A percentile compares a stretch with the other conserved stretches of the same genome.
These are phyloP conservation scores for Agapornis roseicollis DNA, from an alignment of 2,113 vertebrate genomes.

Conservation along the genomic window DNA sequence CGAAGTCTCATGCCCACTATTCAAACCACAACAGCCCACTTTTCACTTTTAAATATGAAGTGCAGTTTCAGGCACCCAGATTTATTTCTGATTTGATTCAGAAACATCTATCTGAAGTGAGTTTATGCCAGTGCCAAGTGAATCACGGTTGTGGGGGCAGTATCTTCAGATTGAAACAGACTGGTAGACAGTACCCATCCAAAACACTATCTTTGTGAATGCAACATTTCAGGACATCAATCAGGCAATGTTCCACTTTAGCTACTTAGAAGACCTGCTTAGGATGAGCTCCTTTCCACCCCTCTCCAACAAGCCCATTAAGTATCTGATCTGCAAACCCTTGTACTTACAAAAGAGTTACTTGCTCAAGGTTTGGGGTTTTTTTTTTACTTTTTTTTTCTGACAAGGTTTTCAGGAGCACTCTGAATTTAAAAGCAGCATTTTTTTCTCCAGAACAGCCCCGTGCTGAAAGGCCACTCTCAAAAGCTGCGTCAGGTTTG, in stretches of 20 bases:
- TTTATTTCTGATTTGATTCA: not conserved
- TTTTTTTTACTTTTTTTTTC: not conserved
- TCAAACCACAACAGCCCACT: not conserved
- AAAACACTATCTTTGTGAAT: not conserved
- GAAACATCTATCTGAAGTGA: not conserved
- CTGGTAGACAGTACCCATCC: not conserved
- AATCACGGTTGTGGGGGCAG: not conserved
- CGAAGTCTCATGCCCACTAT: fast-evolving
- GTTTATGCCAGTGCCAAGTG: not conserved
- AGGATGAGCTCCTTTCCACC: not conserved
- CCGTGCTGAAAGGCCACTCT: not conserved
- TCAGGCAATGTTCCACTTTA: not conserved
- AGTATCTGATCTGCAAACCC: not conserved
- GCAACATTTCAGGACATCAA: not conserved
- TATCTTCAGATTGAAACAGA: not conserved
- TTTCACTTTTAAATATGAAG: not conserved
- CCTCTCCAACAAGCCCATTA: not conserved
- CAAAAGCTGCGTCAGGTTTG: not conserved
- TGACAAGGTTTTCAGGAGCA: not conserved
- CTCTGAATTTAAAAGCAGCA: not conserved
- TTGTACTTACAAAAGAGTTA: not conserved
- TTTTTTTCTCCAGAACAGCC: not conserved
- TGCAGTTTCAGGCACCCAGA: fast-evolving
- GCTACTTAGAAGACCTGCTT: not conserved
- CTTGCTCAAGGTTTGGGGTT: not conserved